Percentiles rank a stretch among this genome's conserved stretches.
Evolutionary conservation across 1,140 invertebrate genomes (phyloP).

Genomic region (Steinernema khuongi): DNA sequence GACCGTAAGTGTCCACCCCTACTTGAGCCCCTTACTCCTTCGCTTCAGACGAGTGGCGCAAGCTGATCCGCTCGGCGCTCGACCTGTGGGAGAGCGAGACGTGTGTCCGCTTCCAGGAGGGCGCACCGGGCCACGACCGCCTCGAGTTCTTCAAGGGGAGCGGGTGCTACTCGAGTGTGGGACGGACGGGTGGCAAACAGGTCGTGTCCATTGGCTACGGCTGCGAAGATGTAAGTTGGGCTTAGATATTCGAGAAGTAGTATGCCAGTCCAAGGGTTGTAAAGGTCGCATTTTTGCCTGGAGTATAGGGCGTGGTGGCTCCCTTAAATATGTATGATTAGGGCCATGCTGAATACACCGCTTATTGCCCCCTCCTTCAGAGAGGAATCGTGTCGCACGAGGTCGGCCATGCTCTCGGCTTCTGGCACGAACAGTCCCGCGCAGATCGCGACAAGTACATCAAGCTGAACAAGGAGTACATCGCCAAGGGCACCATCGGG

Average conservation of each 20-base stretch:
- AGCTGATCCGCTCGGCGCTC: conserved; percentile 28
- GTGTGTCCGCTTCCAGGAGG: conserved; percentile 37
- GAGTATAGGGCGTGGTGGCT: too few relatives aligned
- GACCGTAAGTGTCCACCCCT: conserved; percentile 30
- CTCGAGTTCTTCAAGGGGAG: conserved; percentile 38
- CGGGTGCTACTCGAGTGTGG: conserved; percentile 42
- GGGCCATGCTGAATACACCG: too few relatives aligned
- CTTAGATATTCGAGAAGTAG: too few relatives aligned
- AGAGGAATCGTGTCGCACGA: conserved; percentile 60
- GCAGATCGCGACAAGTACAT: conserved; percentile 61
- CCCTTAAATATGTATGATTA: too few relatives aligned
- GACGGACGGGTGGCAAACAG: conserved; percentile 36
- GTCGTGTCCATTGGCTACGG: conserved; percentile 43
- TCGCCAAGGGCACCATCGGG: conserved; percentile 51
- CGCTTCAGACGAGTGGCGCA: conserved; percentile 34
- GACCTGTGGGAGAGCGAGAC: conserved; percentile 38
- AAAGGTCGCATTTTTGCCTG: too few relatives aligned
- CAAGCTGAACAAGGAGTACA: conserved; percentile 48
- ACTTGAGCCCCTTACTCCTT: background rate
- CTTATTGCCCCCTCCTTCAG: conserved; percentile 35
- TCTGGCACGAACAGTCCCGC: conserved; percentile 62
- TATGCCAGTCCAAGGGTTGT: too few relatives aligned
- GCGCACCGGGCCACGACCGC: conserved; percentile 31
- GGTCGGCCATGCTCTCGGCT: conserved; percentile 62
- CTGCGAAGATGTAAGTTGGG: conserved; percentile 34